Conservation (phyloP, 2,113 vertebrate species). For the Anoura caudifer region DNA sequence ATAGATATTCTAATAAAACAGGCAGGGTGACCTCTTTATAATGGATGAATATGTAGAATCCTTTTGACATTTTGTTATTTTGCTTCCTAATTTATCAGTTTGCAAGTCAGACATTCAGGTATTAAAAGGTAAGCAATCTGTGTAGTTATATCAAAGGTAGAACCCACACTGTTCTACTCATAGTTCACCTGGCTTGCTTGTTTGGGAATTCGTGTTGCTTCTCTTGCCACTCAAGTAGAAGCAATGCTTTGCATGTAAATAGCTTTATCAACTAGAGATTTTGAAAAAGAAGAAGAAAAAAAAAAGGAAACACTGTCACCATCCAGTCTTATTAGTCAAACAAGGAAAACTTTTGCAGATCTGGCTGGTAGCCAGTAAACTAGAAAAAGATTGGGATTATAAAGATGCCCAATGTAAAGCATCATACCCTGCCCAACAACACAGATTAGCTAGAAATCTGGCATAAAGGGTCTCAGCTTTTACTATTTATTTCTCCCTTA, state of each 20-base stretch:
- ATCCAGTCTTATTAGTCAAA: background rate
- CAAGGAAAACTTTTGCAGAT: background rate
- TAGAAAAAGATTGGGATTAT: background rate
- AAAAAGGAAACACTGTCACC: background rate
- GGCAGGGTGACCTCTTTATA: background rate
- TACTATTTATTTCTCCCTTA: background rate
- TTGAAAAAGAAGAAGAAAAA: background rate
- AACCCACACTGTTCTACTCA: background rate
- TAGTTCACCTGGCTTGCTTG: background rate
- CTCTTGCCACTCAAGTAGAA: background rate
- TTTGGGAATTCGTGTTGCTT: background rate
- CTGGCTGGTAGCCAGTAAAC: background rate
- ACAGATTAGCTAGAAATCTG: background rate
- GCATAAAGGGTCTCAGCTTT: background rate
- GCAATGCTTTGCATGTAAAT: background rate
- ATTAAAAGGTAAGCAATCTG: background rate
- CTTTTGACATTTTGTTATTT: background rate
- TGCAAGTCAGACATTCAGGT: background rate
- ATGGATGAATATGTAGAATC: background rate
- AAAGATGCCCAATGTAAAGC: background rate
- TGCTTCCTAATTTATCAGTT: background rate
- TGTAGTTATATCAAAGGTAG: background rate
- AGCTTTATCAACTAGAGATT: background rate
- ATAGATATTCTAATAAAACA: constrained; percentile 2
- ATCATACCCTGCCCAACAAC: background rate